Evolutionary conservation across 2,888 invertebrate species (phyloP), one percentile per base, ranked within the genome.

Genomic region (Miltochrista miniata): DNA sequence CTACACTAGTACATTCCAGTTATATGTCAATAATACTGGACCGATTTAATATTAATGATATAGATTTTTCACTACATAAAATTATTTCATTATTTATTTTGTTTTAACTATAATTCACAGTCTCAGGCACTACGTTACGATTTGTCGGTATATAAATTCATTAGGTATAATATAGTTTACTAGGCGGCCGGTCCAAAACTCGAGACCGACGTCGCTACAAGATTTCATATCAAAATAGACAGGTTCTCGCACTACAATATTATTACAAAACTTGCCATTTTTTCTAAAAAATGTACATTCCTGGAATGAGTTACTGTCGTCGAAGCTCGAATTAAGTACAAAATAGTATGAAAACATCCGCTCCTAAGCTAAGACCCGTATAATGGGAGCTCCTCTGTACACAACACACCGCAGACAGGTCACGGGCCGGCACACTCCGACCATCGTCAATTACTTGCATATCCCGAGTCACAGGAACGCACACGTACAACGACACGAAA

Each of bases 201-300:
- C 37, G 45, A 57, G 54, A 45, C 41, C 30, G 36, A 53, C 41
- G 29, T 59, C 43, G 35, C 11, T 49, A 59, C 51, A 45, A 55
- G 51, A 60, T 18, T 58, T 59, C 46, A 64, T 70, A 70, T 65
- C 61, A 69, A 70, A 70, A 70, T 67, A 64, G 51, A 52, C 57
- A 54, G 55, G 48, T 42, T 43, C 59, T 57, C 59, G 54, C 24
- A 40, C 44, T 56, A 67, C 31, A 59, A 50, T 57, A 68, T 58
- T 54, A 48, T 50, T 59, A 59, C 24, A 55, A 68, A 62, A 69
- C 59, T 64, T 63, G 63, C 61, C 55, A 68, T 64, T 59, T n/a
- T 63, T 64, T 63, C 66, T 65, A 61, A 60, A 67, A 61, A 62
- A 62, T 56, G 54, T 67, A 60, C 60, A 60, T 40, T 29, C 31